Conservation (phyloP, 2,797 vertebrate genomes). For the Danio aesculapii region DNA sequence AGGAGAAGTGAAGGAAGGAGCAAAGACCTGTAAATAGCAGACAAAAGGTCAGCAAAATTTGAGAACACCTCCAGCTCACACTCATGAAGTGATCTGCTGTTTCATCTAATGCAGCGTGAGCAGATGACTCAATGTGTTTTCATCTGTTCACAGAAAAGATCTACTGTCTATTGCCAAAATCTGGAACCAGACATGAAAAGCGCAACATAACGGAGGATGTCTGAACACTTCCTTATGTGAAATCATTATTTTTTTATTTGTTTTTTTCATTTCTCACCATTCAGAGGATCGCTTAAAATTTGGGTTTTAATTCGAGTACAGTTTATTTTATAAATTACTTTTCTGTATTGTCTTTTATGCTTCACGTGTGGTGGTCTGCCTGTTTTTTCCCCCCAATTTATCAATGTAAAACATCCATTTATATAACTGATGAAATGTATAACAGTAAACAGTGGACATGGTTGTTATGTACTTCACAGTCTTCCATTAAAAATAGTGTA, state of each 20-base stretch:
- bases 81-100: background rate
- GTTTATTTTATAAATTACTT: background rate
- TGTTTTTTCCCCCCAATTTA: background rate
- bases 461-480: background rate
- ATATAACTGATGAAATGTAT: slow-evolving; percentile 4
- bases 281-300: background rate
- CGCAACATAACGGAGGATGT: background rate
- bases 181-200: background rate
- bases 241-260: background rate
- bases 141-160: slow-evolving; percentile 7
- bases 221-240: background rate
- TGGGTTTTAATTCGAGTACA: background rate
- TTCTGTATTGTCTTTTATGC: slow-evolving; percentile 18
- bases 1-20: slow-evolving; percentile 17
- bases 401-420: background rate
- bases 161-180: background rate
- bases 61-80: background rate
- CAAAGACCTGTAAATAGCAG: slow-evolving; percentile 4
- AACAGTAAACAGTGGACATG: background rate
- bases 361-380: slow-evolving; percentile 26
- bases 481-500: background rate
- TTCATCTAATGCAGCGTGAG: background rate
- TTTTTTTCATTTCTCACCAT: background rate
- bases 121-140: background rate
- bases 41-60: slow-evolving; percentile 46